Conservation (phyloP, 2,113 vertebrate species). For the Rhinopomastus cyanomelas region DNA sequence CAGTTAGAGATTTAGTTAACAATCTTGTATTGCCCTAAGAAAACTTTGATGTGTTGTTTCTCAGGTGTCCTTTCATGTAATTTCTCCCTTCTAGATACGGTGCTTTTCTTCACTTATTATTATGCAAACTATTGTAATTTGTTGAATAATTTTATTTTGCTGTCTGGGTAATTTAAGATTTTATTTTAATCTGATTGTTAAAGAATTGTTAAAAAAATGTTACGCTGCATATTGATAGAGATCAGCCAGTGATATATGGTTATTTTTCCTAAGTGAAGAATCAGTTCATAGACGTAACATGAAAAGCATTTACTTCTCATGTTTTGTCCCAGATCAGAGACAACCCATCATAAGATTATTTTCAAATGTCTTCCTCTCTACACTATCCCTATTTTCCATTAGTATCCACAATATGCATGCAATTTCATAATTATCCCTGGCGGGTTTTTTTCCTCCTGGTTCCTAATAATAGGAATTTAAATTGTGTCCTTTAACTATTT, state of each 20-base stretch:
- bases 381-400: not conserved
- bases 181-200: not conserved
- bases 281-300: not conserved
- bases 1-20: not conserved
- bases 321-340: not conserved
- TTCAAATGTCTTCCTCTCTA: not conserved
- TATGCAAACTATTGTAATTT: not conserved
- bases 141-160: not conserved
- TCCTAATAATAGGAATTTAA: not conserved
- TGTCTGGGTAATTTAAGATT: not conserved
- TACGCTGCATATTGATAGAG: not conserved
- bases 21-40: not conserved
- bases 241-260: not conserved
- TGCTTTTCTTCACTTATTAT: not conserved
- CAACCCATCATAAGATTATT: not conserved
- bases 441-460: fast-evolving
- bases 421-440: not conserved
- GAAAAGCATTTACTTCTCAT: not conserved
- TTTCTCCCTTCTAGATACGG: not conserved
- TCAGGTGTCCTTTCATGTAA: not conserved
- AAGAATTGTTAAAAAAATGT: not conserved
- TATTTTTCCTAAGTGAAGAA: not conserved
- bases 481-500: not conserved
- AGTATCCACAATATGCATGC: not conserved
- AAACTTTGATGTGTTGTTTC: not conserved